Base-by-base conservation (phyloP, 2,888 invertebrate genomes). In the Perithous albicinctus region DNA sequence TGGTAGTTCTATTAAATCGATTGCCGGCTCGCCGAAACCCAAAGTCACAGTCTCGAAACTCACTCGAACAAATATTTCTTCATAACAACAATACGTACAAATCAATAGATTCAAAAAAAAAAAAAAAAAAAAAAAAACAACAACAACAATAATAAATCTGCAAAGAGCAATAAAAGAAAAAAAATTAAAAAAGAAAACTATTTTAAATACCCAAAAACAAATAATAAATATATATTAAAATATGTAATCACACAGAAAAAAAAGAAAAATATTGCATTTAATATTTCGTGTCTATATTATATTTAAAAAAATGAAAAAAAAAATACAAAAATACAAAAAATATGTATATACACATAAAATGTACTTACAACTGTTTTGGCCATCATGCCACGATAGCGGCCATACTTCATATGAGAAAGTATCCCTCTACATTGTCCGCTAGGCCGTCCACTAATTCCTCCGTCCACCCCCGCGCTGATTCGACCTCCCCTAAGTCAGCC, bases 381-480 rank as follows among this genome's bases (percentile, higher is more conserved):
- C 92, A 91, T 92, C 92, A 90, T 91, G 90, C 91, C 92, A 92
- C 91, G 91, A 91, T 91, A 92, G 92, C 92, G 92, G 92, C 92
- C 92, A 92, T 92, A 91, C 92, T 92, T 91, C 92, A 92, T 92
- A 92, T 92, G 92, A 92, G 92, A 92, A 92, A 92, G 91, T 92
- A 91, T 92, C 91, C 91, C 92, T n/a, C n/a, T 90, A 90, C 92
- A 91, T 92, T 92, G 91, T 91, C 90, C 90, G 89, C 91, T 87
- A 88, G 90, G 88, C 90, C 90, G 90, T 92, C 91, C 89, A 89
- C 91, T 91, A 91, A 92, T 91, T 90, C 90, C 90, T 91, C 92
- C 91, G 85, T 88, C 87, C 90, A 90, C 90, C 91, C 89, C 89
- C 91, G 88, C 90, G 88, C 88, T 88, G 89, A 89, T 89, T 91